These are phyloP conservation scores for Accipiter virgatus DNA, from an alignment of 2,113 vertebrate species.

Conservation along the genomic window DNA sequence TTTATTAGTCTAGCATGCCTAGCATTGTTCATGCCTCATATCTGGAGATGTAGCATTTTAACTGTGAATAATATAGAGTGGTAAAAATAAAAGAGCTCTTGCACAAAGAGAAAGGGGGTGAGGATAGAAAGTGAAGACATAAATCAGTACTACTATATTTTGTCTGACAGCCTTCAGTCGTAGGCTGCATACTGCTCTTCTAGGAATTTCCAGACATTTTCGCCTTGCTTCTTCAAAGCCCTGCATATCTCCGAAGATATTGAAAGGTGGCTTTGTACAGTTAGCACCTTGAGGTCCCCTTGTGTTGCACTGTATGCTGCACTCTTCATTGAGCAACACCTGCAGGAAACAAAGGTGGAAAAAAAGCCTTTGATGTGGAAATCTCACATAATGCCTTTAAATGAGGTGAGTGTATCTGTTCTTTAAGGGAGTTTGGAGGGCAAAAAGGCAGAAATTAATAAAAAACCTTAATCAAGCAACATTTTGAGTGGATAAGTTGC, in stretches of 20 bases:
- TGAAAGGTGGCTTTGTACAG: background rate
- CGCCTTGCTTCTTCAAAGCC: background rate
- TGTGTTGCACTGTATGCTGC: background rate
- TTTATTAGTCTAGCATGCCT: background rate
- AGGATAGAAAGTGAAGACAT: background rate
- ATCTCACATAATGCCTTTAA: background rate
- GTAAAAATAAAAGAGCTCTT: background rate
- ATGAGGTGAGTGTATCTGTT: background rate
- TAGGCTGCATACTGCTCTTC: background rate
- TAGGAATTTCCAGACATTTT: background rate
- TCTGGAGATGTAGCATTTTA: background rate
- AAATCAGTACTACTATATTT: background rate
- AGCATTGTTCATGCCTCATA: background rate
- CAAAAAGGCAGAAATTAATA: background rate
- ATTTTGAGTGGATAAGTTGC: background rate
- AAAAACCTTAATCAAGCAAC: background rate
- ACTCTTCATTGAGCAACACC: background rate
- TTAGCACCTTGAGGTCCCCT: background rate
- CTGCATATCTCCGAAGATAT: background rate
- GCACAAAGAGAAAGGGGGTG: background rate
- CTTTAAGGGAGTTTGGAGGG: background rate
- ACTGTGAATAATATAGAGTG: background rate
- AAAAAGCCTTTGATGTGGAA: background rate
- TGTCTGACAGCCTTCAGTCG: background rate
- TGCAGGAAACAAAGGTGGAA: background rate